Evolutionary conservation across 2,797 vertebrate genomes (phyloP), one percentile per base, ranked within the genome.

Genomic region (Crocodylus rhombifer): DNA sequence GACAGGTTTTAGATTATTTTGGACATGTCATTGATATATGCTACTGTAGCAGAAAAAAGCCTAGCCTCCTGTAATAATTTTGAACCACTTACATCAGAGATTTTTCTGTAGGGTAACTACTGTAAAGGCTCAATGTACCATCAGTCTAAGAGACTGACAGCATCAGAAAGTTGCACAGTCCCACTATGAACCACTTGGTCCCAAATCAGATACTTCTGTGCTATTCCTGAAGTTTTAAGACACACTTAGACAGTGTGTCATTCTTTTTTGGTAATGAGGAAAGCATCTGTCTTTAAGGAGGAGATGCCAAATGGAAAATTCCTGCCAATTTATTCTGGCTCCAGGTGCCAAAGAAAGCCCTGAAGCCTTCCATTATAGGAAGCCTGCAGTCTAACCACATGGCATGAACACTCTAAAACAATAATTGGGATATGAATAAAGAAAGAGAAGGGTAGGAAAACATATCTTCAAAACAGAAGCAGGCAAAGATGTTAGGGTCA

Each of bases 271-370:
- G 21, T 73, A 82, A 90, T 57, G 93, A 94, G 82, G 87, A 86
- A 91, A 91, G 69, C 33, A 89, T 12, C 33, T 87, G 7, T 58
- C 74, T 95, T 89, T 16, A 92, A 93, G 80, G 67, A 94, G 82
- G 86, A 86, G 91, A 93, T 95, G 94, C 88, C 81, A 87, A 87
- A 84, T 90, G 87, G 88, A 84, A 73, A 80, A 61, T 86, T 76
- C 63, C 87, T 87, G 65, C 26, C 92, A 86, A 85, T 89, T 87
- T 90, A 87, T 88, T 91, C 87, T 88, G 57, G 42, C 36, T 91
- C 69, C 42, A 26, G 77, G 30, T 85, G 92, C 42, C 3, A 74
- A 74, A 14, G 4, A 56, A 80, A 78, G 14, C 18, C 92, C 51
- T 67, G 23, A 1, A 91, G 69, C 25, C 74, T 77, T 64, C 92